Evolutionary conservation across 2,113 vertebrate species (phyloP), one percentile per base, ranked within the genome.

Genomic region (Gadus chalcogrammus): DNA sequence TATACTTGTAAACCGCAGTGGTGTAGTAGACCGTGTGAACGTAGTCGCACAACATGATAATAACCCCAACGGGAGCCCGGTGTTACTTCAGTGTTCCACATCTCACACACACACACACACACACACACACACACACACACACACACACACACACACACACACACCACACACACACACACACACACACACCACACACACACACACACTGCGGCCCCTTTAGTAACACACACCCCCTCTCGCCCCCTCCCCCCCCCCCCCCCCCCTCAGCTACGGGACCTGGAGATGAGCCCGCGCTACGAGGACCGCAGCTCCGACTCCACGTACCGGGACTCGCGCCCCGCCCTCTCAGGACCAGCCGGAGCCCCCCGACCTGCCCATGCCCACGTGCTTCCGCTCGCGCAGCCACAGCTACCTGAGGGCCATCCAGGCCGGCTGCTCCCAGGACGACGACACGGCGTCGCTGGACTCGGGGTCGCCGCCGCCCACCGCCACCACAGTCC

Each of bases 391-490:
- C 88, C 95, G 97, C 69, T 99, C 97, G 68, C 94, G 97, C 80
- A 98, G 96, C 93, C 97, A 98, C 91, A 99, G 97, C 91, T 99
- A 99, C 92, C 95, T 99, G 87, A 94, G 96, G n/a, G 97, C 97
- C 88, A 98, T 99, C 85, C 97, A 99, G 88, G 97, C 96, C 0
- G 97, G 97, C 88, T 99, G 97, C 81, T 98, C 97, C 31, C 96
- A 99, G 87, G 97, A 99, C 0, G 96, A 98, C 61, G 97, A 99
- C 92, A 93, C 92, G 0, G 90, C 93, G 38, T 99, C 97, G 62
- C 61, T 97, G 18, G 95, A 95, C 81, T 99, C 97, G 16, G 93
- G 95, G 84, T 98, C 96, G 15, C 96, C 96, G 0, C 96, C 97
- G 0, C 94, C 92, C 2, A 88, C 91, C 13, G 94, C 92, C 71